Percentiles rank a stretch among this genome's conserved stretches.
These are phyloP conservation scores for Protaetia brevitarsis DNA, from an alignment of 1,140 invertebrate genomes.

Conservation along the genomic window DNA sequence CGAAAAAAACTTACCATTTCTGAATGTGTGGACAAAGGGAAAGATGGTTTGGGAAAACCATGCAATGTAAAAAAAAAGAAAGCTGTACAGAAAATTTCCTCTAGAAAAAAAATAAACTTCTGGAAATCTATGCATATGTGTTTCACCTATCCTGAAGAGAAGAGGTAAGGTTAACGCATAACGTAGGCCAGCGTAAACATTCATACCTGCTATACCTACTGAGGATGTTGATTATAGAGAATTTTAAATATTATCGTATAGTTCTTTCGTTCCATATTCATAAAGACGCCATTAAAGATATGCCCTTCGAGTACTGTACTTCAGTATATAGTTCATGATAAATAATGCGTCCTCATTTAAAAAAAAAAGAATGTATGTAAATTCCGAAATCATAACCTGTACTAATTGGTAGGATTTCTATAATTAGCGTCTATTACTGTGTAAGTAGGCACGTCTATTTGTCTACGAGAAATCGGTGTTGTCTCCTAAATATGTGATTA, in stretches of 20 bases:
- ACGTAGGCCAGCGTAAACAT: too few species aligned
- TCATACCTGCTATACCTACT: too few species aligned
- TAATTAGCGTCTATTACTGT: conserved; percentile 10
- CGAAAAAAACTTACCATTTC: too few species aligned
- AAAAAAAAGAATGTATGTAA: background rate
- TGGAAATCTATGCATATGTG: too few species aligned
- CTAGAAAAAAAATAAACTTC: too few species aligned
- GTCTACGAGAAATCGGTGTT: conserved; percentile 5
- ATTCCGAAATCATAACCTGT: conserved; percentile 15
- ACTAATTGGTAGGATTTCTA: conserved; percentile 12
- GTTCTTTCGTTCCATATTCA: conserved; percentile 11
- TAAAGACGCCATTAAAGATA: background rate
- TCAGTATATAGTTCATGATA: background rate
- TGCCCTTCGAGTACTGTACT: background rate
- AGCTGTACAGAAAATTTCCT: too few species aligned
- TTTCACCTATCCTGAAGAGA: too few species aligned
- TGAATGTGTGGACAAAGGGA: too few species aligned
- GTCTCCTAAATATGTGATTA: background rate
- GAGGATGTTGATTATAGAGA: background rate
- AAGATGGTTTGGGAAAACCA: too few species aligned
- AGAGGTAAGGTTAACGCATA: too few species aligned
- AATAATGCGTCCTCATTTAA: conserved; percentile 2
- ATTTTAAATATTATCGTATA: conserved; percentile 1
- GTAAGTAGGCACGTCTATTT: conserved; percentile 1
- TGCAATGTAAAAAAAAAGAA: too few species aligned